phyloP scores from a whole-genome alignment of 2,888 invertebrate genomes.

The Electrophaes corylata region DNA sequence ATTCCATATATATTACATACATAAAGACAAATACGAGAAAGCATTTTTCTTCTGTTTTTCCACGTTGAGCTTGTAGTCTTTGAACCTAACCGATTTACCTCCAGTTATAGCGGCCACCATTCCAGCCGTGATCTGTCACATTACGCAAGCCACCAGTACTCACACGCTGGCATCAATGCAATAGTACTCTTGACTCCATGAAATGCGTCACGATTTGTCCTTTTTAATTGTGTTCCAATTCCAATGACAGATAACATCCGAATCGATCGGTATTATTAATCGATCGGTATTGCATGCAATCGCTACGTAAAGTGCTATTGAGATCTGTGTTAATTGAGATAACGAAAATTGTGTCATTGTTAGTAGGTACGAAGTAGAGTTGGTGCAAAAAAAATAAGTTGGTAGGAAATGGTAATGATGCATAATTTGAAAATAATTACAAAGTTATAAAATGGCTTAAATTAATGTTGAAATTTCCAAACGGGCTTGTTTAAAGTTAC shows the following conservation, averaged over 20 bases:
- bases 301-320: constrained; percentile 25
- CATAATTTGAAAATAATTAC: no score
- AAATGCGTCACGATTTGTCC: constrained; percentile 63
- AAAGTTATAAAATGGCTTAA: no score
- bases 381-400: background rate
- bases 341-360: constrained; percentile 29
- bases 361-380: constrained; percentile 8
- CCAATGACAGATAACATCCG: constrained; percentile 45
- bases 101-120: constrained; percentile 13
- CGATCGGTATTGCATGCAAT: constrained; percentile 28
- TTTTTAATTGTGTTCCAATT: constrained; percentile 61
- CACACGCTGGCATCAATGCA: constrained; percentile 49
- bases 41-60: no score
- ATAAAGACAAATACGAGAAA: no score
- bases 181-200: constrained; percentile 47
- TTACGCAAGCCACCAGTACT: constrained; percentile 54
- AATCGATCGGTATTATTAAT: constrained; percentile 24
- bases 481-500: no score
- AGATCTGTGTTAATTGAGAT: constrained; percentile 30
- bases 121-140: constrained; percentile 46
- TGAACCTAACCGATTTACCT: no score
- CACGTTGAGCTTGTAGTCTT: no score
- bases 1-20: no score
- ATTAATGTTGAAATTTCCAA: no score
- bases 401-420: background rate